Percentiles rank a stretch among this genome's conserved stretches.
phyloP scores from a whole-genome alignment of 2,113 vertebrate species.

The Cynopterus brachyotis region DNA sequence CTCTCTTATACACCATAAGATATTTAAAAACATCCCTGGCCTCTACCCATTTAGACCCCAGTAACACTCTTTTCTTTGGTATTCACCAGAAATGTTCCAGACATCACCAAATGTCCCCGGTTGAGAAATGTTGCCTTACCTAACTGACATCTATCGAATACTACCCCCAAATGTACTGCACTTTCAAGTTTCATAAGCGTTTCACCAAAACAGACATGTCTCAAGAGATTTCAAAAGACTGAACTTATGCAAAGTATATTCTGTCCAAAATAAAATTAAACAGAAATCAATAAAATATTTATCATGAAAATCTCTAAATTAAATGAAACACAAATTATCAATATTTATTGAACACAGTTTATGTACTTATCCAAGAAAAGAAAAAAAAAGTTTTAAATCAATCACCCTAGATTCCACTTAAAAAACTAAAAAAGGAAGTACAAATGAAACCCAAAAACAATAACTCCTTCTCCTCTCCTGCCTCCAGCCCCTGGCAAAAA shows the following conservation, averaged over 20 bases:
- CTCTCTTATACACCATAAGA: too few species aligned
- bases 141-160: neutral
- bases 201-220: neutral
- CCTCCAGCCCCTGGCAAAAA: too few species aligned
- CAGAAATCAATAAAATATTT: neutral
- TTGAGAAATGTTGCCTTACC: neutral
- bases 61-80: too few species aligned
- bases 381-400: neutral
- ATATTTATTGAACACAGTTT: neutral
- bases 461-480: neutral
- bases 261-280: neutral
- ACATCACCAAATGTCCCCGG: too few species aligned
- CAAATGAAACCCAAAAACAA: neutral
- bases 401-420: neutral
- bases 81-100: too few species aligned
- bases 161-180: neutral
- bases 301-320: neutral
- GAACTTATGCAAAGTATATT: neutral
- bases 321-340: neutral
- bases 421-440: neutral
- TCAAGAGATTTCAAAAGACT: neutral
- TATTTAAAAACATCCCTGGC: too few species aligned
- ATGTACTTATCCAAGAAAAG: neutral
- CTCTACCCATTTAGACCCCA: too few species aligned
- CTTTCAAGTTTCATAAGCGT: neutral